Conservation (phyloP, 2,888 invertebrate genomes). For the Epistrophella euchroma region DNA sequence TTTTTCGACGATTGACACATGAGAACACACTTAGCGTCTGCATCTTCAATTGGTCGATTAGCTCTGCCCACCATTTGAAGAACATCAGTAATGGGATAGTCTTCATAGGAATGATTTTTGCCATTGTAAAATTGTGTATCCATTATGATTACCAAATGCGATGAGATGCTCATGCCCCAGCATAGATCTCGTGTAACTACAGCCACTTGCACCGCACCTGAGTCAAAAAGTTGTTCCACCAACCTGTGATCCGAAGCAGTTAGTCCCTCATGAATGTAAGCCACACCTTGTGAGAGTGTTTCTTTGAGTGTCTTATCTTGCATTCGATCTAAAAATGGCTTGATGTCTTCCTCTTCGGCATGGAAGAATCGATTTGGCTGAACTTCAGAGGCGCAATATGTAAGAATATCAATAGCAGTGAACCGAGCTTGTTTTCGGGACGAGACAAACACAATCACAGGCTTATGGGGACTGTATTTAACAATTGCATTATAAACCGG, state of each 20-base stretch:
- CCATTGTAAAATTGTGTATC: constrained; percentile 97
- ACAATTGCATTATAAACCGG: constrained; percentile 97
- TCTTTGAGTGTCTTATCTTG: constrained; percentile 95
- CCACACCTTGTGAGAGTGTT: constrained; percentile 97
- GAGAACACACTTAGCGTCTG: constrained; percentile 96
- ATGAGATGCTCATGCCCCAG: constrained; percentile 95
- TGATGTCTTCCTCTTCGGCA: constrained; percentile 93
- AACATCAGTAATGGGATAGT: constrained; percentile 98
- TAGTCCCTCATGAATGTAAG: constrained; percentile 98
- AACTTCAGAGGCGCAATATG: constrained; percentile 95
- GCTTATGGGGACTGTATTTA: constrained; percentile 92
- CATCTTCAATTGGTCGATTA: constrained; percentile 95
- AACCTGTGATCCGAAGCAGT: constrained; percentile 92
- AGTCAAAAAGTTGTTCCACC: constrained; percentile 96
- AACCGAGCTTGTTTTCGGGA: constrained; percentile 95
- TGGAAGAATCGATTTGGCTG: constrained; percentile 95
- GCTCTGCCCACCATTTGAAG: constrained; percentile 99
- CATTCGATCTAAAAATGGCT: constrained; percentile 94
- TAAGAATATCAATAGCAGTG: constrained; percentile 98
- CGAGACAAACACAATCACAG: constrained; percentile 95
- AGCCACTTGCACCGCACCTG: constrained; percentile 96
- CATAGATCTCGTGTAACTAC: constrained; percentile 96
- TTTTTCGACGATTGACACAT: constrained; percentile 99
- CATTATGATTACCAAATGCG: constrained; percentile 98
- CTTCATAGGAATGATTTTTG: constrained; percentile 94